These are phyloP conservation scores for Stenichneumon culpator DNA, from an alignment of 2,888 invertebrate species.

Conservation along the genomic window DNA sequence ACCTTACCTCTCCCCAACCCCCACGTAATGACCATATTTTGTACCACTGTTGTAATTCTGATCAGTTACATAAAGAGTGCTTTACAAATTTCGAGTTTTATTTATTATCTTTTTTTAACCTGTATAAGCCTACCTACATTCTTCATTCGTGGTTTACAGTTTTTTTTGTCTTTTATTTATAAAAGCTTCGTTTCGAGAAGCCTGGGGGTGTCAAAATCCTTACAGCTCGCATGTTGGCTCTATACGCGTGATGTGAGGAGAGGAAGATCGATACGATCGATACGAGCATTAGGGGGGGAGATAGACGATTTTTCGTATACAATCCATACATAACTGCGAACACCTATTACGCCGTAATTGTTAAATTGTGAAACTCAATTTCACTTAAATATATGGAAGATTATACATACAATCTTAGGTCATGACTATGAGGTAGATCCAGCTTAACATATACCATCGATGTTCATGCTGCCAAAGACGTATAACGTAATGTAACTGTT, in stretches of 20 bases:
- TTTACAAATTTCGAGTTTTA: slow-evolving; percentile 54
- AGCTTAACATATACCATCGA: slow-evolving; percentile 53
- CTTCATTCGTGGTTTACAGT: neutral
- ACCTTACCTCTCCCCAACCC: neutral
- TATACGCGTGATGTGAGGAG: slow-evolving; percentile 3
- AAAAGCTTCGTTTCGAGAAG: slow-evolving; percentile 11
- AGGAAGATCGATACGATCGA: slow-evolving; percentile 36
- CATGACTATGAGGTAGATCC: slow-evolving; percentile 65
- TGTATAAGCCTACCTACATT: neutral
- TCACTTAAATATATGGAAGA: slow-evolving; percentile 66
- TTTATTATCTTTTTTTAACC: slow-evolving; percentile 22
- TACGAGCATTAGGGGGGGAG: slow-evolving; percentile 2
- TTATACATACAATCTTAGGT: slow-evolving; percentile 64
- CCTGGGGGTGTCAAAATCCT: neutral
- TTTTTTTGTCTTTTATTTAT: neutral
- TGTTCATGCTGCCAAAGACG: slow-evolving; percentile 55
- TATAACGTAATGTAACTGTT: slow-evolving; percentile 26
- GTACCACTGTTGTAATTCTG: slow-evolving; percentile 63
- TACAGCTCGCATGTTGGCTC: slow-evolving; percentile 1
- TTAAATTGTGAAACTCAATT: slow-evolving; percentile 53
- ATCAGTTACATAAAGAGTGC: slow-evolving; percentile 62
- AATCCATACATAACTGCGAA: slow-evolving; percentile 43
- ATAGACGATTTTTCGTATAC: slow-evolving; percentile 54
- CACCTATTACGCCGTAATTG: slow-evolving; percentile 34
- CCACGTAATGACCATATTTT: slow-evolving; percentile 43